Evolutionary conservation across 2,113 vertebrate species (phyloP).

Genomic region (Aptenodytes patagonicus): DNA sequence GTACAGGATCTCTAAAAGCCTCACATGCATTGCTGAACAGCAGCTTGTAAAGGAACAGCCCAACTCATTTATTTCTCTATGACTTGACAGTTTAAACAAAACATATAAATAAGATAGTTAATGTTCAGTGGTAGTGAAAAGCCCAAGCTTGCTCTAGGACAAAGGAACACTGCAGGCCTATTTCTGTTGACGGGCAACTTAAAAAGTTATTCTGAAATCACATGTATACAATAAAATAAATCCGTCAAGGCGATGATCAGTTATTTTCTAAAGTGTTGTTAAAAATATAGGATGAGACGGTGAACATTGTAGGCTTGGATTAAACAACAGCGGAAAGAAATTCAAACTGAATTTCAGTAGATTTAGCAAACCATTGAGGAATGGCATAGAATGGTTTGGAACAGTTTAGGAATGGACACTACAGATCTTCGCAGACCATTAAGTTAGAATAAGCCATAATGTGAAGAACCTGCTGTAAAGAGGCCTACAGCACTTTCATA

Average conservation of each 20-base stretch:
- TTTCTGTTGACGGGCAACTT: not conserved
- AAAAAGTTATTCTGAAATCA: not conserved
- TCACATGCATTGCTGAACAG: not conserved
- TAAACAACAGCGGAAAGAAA: not conserved
- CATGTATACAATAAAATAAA: not conserved
- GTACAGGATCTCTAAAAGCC: not conserved
- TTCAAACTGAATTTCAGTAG: not conserved
- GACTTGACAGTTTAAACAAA: not conserved
- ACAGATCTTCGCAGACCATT: not conserved
- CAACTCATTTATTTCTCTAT: not conserved
- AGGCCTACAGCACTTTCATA: not conserved
- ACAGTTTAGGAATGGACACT: not conserved
- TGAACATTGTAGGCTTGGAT: rapidly evolving
- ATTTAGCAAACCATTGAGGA: not conserved
- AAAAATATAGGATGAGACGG: not conserved
- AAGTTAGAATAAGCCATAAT: not conserved
- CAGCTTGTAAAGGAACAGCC: not conserved
- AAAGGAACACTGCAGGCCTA: not conserved
- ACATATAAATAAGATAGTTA: not conserved
- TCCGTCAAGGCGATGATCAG: not conserved
- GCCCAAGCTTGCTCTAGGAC: not conserved
- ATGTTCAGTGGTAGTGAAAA: not conserved
- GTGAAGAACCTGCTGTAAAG: not conserved
- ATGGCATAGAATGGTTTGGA: not conserved
- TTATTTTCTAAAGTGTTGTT: not conserved